Percentiles rank a stretch among this genome's conserved stretches.
These are phyloP conservation scores for Ifrita kowaldi DNA, from an alignment of 2,113 vertebrate genomes.

Conservation along the genomic window DNA sequence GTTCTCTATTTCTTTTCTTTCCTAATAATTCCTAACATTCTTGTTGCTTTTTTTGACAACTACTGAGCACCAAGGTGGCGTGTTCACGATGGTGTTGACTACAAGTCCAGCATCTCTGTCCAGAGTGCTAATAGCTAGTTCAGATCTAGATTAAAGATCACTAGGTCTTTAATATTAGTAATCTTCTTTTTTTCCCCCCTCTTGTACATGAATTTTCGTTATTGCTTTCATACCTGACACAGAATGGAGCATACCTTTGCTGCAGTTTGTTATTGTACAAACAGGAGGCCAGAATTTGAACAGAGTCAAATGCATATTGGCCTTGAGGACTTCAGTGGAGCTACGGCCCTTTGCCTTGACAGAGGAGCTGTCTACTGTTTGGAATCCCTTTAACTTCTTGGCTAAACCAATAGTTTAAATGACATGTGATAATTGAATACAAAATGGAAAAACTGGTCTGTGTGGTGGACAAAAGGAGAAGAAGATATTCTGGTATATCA, in stretches of 20 bases:
- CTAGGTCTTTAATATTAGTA: not conserved
- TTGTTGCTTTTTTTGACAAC: not conserved
- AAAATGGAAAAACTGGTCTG: not conserved
- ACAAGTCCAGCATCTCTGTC: not conserved
- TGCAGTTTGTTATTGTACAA: not conserved
- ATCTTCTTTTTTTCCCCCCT: not conserved
- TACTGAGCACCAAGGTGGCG: not conserved
- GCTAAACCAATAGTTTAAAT: not conserved
- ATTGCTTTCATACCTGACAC: not conserved
- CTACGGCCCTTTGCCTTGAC: not conserved
- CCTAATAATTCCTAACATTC: not conserved
- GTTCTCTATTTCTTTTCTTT: not conserved
- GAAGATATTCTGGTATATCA: not conserved
- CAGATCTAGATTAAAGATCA: too few species aligned
- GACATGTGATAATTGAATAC: not conserved
- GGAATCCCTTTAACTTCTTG: not conserved
- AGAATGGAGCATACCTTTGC: not conserved
- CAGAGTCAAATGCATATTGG: not conserved
- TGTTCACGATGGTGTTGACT: not conserved
- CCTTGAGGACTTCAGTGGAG: not conserved
- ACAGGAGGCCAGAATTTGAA: not conserved
- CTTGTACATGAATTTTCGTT: not conserved
- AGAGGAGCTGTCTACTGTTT: not conserved
- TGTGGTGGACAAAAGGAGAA: not conserved
- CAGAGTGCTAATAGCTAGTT: not conserved